Conservation (phyloP, 2,113 vertebrate species). For the Barnardius zonarius region DNA sequence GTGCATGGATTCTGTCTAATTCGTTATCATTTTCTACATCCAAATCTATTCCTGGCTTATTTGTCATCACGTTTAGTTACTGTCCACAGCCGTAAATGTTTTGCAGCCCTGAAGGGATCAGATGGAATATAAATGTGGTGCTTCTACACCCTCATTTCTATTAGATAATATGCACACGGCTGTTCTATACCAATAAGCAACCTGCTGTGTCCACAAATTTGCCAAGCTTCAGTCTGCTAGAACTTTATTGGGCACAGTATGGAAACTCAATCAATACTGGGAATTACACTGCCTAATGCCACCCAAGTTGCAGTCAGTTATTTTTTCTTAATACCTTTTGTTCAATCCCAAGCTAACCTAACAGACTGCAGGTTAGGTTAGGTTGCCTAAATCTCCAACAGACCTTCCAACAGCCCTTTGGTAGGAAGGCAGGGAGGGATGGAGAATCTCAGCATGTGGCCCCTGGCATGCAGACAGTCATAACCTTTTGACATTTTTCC, state of each 20-base stretch:
- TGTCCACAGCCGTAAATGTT: background rate
- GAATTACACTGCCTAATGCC: constrained; percentile 28
- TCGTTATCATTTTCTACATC: background rate
- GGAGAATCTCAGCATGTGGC: background rate
- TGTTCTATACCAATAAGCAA: constrained; percentile 35
- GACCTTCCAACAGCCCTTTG: background rate
- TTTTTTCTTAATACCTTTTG: constrained; percentile 45
- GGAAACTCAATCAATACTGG: constrained; percentile 61
- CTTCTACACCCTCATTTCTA: background rate
- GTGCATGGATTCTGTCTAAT: background rate
- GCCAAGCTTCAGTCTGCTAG: constrained; percentile 24
- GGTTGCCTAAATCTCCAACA: background rate
- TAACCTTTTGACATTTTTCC: background rate
- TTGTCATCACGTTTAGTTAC: constrained; percentile 21
- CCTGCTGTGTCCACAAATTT: constrained; percentile 56
- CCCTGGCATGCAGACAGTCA: background rate
- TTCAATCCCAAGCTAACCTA: constrained; percentile 13
- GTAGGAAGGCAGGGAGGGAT: background rate
- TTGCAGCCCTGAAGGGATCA: constrained; percentile 11
- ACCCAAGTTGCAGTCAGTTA: constrained; percentile 27
- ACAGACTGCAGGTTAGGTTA: background rate
- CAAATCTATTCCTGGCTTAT: background rate
- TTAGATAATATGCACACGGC: background rate
- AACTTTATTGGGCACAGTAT: constrained; percentile 49
- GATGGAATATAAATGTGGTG: background rate